Percentiles rank a stretch among this genome's conserved stretches.
phyloP scores from a whole-genome alignment of 2,797 vertebrate species.

The Limosa lapponica region DNA sequence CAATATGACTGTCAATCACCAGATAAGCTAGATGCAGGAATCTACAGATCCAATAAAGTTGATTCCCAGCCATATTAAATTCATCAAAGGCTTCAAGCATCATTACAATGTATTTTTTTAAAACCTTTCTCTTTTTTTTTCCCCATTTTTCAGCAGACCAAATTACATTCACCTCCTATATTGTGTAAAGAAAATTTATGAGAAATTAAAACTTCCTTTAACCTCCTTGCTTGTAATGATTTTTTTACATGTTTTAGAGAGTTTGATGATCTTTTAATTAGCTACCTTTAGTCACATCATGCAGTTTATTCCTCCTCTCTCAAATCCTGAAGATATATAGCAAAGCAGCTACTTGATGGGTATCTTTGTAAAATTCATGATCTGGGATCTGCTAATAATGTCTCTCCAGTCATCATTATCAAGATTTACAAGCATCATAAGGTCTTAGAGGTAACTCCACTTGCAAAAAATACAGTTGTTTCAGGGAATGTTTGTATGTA shows the following conservation, averaged over 20 bases:
- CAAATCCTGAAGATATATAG: background rate
- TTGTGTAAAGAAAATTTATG: background rate
- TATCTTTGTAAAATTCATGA: slow-evolving; percentile 53
- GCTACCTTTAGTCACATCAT: background rate
- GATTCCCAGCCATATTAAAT: slow-evolving; percentile 25
- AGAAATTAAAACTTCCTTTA: slow-evolving; percentile 33
- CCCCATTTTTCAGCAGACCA: background rate
- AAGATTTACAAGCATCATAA: slow-evolving; percentile 38
- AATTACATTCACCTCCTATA: background rate
- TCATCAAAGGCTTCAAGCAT: slow-evolving; percentile 17
- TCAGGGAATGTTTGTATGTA: background rate
- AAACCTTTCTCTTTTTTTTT: background rate
- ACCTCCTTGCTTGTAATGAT: background rate
- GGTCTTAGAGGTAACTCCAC: slow-evolving; percentile 7
- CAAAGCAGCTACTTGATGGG: slow-evolving; percentile 25
- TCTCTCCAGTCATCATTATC: slow-evolving; percentile 55
- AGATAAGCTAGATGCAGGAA: background rate
- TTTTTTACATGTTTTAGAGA: slow-evolving; percentile 12
- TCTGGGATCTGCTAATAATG: slow-evolving; percentile 41
- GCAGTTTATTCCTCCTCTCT: background rate
- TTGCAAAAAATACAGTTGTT: background rate
- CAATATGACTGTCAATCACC: slow-evolving; percentile 38
- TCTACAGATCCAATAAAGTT: background rate
- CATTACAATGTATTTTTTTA: background rate
- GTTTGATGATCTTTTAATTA: slow-evolving; percentile 34